Percentiles rank a stretch among this genome's conserved stretches.
Evolutionary conservation across 2,888 invertebrate genomes (phyloP).

Genomic region (Temnothorax unifasciatus): DNA sequence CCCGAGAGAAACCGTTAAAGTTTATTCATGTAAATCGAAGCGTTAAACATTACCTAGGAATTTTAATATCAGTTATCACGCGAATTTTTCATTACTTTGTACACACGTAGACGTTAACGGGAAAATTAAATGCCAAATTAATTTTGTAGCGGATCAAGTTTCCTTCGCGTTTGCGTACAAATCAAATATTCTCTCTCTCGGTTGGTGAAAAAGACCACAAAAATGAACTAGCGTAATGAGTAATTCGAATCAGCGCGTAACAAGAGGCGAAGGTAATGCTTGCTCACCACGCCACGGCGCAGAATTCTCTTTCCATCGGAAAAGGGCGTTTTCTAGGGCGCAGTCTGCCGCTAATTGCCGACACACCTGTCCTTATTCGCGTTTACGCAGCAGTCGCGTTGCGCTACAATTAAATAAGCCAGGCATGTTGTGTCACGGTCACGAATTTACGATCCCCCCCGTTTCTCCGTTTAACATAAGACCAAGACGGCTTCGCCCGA

Average conservation of each 20-base stretch:
- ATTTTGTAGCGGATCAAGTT: conserved; percentile 8
- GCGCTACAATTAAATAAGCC: conserved; percentile 42
- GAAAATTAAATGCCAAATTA: conserved; percentile 27
- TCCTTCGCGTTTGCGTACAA: background rate
- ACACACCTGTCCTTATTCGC: conserved; percentile 71
- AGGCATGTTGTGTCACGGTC: background rate
- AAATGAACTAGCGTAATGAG: conserved; percentile 38
- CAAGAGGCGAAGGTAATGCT: conserved; percentile 58
- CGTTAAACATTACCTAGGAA: background rate
- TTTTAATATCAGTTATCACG: background rate
- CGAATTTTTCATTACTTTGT: conserved; percentile 7
- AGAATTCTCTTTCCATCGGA: conserved; percentile 59
- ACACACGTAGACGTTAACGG: background rate
- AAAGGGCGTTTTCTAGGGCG: conserved; percentile 72
- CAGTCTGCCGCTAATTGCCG: conserved; percentile 74
- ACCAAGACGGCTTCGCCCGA: conserved; percentile 8
- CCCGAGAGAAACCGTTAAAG: background rate
- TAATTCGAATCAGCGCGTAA: conserved; percentile 57
- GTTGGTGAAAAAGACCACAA: conserved; percentile 19
- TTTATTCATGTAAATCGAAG: background rate
- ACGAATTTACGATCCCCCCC: conserved; percentile 15
- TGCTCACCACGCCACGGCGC: conserved; percentile 10
- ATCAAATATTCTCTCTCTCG: conserved; percentile 27
- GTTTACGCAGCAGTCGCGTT: conserved; percentile 62
- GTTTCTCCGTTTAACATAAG: background rate